phyloP scores from a whole-genome alignment of 2,797 vertebrate species.

The Intellagama lesueurii region DNA sequence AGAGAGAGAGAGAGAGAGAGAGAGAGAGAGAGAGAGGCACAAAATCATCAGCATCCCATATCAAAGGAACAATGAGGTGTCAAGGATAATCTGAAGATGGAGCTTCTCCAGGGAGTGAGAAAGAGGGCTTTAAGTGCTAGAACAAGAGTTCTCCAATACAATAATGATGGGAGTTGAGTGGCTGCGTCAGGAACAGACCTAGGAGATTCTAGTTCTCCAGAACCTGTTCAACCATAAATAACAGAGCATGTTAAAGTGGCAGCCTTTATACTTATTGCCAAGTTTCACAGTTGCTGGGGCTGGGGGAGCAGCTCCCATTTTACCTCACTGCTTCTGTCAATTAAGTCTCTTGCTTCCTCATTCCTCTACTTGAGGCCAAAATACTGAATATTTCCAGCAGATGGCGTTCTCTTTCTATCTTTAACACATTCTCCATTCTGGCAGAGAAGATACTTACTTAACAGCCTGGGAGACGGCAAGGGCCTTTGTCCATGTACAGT shows the following conservation, averaged over 20 bases:
- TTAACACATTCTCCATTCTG: constrained; percentile 12
- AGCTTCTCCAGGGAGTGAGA: background rate
- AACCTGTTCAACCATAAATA: background rate
- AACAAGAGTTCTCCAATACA: background rate
- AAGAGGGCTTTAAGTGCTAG: background rate
- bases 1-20: no score
- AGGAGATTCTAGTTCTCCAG: background rate
- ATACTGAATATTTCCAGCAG: background rate
- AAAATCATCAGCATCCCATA: constrained; percentile 35
- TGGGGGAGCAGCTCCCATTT: no score
- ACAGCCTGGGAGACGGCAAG: background rate
- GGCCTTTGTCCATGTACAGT: constrained; percentile 36
- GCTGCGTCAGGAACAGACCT: background rate
- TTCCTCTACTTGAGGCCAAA: background rate
- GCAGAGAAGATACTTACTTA: background rate
- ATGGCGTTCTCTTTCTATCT: background rate
- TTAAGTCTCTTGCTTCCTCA: background rate
- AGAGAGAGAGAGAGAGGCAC: background rate
- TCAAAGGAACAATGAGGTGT: background rate
- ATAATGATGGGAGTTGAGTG: background rate
- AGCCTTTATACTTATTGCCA: background rate
- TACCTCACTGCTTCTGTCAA: no score
- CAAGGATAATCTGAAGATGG: background rate
- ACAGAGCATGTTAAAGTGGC: background rate
- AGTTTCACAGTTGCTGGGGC: background rate